A percentile compares a stretch with the other conserved stretches of the same genome.
phyloP scores from a whole-genome alignment of 2,113 vertebrate species.

The Sylvietta virens region DNA sequence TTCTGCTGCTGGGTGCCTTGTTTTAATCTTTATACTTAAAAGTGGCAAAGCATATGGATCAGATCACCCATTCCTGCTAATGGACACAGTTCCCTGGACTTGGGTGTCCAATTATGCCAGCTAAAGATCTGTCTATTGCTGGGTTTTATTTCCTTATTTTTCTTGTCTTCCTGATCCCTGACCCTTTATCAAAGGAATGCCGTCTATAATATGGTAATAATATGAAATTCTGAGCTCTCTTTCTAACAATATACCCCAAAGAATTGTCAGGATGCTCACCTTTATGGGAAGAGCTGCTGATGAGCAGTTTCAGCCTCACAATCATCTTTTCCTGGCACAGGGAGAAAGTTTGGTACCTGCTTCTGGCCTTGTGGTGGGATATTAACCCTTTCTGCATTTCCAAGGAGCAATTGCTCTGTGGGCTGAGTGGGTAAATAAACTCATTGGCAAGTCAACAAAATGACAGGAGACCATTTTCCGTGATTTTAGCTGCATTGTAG shows the following conservation, averaged over 20 bases:
- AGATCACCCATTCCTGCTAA: constrained; percentile 51
- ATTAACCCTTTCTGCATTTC: neutral
- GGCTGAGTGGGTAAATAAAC: neutral
- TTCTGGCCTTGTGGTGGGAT: neutral
- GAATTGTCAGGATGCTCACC: neutral
- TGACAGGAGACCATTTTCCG: neutral
- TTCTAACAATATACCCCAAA: neutral
- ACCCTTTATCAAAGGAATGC: constrained; percentile 40
- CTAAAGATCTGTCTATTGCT: constrained; percentile 14
- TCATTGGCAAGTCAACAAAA: neutral
- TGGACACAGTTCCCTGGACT: constrained; percentile 26
- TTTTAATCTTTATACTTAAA: constrained; percentile 57
- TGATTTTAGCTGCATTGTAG: neutral
- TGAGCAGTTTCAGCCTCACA: neutral
- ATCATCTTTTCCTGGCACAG: neutral
- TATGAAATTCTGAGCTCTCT: neutral
- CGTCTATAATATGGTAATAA: constrained; percentile 26
- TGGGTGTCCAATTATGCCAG: constrained; percentile 40
- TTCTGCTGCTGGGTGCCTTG: constrained; percentile 30
- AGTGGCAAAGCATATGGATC: constrained; percentile 41
- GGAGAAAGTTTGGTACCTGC: neutral
- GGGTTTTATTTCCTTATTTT: constrained; percentile 63
- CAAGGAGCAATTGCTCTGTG: neutral
- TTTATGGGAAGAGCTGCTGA: neutral
- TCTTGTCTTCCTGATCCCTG: constrained; percentile 39